These are phyloP conservation scores for Conus betulinus DNA, from an alignment of 1,140 invertebrate species.

Conservation along the genomic window DNA sequence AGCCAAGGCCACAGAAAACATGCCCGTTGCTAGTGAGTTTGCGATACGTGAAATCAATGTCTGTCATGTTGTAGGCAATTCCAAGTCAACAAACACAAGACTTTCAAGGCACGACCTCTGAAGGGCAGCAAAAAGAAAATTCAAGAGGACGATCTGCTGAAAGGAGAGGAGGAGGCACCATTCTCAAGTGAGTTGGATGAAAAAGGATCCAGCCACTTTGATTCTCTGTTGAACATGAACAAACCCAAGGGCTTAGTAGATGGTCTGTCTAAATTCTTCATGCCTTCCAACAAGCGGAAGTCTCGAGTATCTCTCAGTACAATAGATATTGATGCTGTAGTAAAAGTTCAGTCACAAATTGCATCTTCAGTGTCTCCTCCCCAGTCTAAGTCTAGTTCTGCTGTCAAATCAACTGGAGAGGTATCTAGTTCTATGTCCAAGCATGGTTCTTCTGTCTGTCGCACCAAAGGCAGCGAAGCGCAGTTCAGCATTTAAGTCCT, in stretches of 20 bases:
- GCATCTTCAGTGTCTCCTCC: neutral
- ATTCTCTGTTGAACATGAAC: conserved; percentile 62
- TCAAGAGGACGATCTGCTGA: conserved; percentile 19
- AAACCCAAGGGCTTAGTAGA: conserved; percentile 74
- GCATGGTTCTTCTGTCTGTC: neutral
- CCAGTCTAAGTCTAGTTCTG: conserved; percentile 5
- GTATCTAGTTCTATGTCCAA: neutral
- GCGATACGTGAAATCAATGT: too few relatives aligned
- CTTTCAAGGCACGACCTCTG: neutral
- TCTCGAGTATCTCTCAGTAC: conserved; percentile 73
- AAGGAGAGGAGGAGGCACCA: conserved; percentile 32
- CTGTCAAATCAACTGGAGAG: neutral
- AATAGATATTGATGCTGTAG: conserved; percentile 53
- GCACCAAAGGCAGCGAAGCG: neutral
- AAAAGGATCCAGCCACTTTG: conserved; percentile 61
- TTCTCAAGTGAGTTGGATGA: conserved; percentile 67
- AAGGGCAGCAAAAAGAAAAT: conserved; percentile 23
- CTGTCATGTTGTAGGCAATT: conserved; percentile 37
- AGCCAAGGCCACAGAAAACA: too few relatives aligned
- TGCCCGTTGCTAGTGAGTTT: too few relatives aligned
- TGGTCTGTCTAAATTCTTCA: conserved; percentile 74
- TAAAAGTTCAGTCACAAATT: conserved; percentile 31
- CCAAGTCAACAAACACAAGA: conserved; percentile 43
- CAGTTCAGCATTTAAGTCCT: neutral
- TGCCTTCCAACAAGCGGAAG: conserved; percentile 73